A percentile compares a stretch with the other conserved stretches of the same genome.
Evolutionary conservation across 1,140 invertebrate genomes (phyloP).

Genomic region (Cotesia typhae): DNA sequence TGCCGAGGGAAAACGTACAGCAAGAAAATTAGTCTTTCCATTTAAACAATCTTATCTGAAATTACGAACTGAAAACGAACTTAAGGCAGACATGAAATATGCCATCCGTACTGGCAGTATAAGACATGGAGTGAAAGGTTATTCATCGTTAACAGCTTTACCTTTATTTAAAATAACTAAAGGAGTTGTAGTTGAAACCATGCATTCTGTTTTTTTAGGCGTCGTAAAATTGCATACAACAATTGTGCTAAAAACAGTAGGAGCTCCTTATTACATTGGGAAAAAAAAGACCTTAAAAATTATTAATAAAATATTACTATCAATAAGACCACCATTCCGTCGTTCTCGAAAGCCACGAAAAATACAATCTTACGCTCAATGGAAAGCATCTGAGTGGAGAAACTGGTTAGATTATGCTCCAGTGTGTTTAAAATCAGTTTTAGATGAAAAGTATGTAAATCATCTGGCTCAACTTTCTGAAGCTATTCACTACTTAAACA

Average conservation of each 20-base stretch:
- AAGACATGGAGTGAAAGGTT: slow-evolving; percentile 18
- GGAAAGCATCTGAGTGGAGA: slow-evolving; percentile 16
- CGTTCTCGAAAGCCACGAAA: slow-evolving; percentile 7
- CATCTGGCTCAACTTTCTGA: not conserved
- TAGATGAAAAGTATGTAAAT: not conserved
- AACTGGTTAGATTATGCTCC: slow-evolving; percentile 27
- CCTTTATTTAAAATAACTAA: slow-evolving; percentile 17
- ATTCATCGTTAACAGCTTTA: slow-evolving; percentile 8
- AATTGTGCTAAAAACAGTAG: not conserved
- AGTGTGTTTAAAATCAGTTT: not conserved
- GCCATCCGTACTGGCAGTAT: not conserved
- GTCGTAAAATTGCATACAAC: slow-evolving; percentile 13
- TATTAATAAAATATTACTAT: not conserved
- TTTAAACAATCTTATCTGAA: not conserved
- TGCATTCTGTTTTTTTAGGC: slow-evolving; percentile 26
- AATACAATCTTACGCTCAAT: not conserved
- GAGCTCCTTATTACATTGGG: slow-evolving; percentile 14
- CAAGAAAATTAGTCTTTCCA: slow-evolving; percentile 22
- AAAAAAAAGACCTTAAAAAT: not conserved
- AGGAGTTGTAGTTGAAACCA: slow-evolving; percentile 16
- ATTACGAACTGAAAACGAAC: not conserved
- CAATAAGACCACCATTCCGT: slow-evolving; percentile 2
- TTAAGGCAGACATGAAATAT: not conserved
- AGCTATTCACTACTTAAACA: slow-evolving; percentile 10
- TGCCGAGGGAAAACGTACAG: not conserved